phyloP scores from a whole-genome alignment of 2,888 invertebrate genomes.

The Drosophila birchii region DNA sequence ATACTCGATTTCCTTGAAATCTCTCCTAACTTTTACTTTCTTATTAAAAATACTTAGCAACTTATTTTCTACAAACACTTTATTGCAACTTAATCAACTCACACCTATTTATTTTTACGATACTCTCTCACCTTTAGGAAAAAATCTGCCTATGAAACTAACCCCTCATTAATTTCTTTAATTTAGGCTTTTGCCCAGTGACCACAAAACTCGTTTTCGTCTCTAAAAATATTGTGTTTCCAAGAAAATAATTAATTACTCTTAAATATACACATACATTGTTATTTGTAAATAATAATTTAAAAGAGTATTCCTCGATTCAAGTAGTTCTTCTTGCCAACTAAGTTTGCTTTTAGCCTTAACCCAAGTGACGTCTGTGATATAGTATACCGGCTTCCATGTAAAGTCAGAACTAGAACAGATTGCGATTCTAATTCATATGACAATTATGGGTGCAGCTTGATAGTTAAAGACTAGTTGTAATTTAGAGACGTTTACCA shows the following conservation, averaged over 20 bases:
- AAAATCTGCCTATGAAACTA: neutral
- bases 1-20: neutral
- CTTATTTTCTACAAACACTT: neutral
- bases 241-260: conserved; percentile 23
- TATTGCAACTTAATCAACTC: neutral
- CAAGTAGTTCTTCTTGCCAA: neutral
- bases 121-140: conserved; percentile 1
- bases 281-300: neutral
- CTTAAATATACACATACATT: neutral
- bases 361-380: conserved; percentile 44
- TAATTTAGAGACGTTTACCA: conserved; percentile 40
- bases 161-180: conserved; percentile 12
- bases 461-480: conserved; percentile 37
- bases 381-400: conserved; percentile 23
- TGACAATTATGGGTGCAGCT: conserved; percentile 70
- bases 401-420: conserved; percentile 31
- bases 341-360: conserved; percentile 46
- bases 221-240: conserved; percentile 6
- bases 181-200: conserved; percentile 1
- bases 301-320: conserved; percentile 18
- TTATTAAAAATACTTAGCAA: neutral
- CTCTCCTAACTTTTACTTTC: neutral
- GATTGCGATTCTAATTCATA: conserved; percentile 52
- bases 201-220: conserved; percentile 24
- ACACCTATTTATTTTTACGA: neutral